These are phyloP conservation scores for Drosophila paramelanica DNA, from an alignment of 2,888 invertebrate species.

Conservation along the genomic window DNA sequence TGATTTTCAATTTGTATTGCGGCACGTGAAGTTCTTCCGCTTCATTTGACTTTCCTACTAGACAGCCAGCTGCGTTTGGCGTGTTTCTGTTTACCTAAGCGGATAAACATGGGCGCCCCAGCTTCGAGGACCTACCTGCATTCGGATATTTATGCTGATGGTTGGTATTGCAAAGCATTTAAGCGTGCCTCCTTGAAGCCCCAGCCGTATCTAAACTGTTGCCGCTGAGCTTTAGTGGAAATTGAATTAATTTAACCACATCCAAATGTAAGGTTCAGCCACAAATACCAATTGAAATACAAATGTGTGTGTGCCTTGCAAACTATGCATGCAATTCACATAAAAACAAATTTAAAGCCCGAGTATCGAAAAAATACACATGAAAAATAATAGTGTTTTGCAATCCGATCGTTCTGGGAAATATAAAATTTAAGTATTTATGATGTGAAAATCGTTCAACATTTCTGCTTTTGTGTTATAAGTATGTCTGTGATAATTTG, in stretches of 20 bases:
- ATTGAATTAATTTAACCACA: conserved; percentile 64
- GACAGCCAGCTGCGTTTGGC: conserved; percentile 14
- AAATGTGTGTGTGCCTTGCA: not conserved
- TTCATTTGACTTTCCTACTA: conserved; percentile 56
- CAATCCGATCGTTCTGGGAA: not conserved
- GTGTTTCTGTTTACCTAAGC: conserved; percentile 64
- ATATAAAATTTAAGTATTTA: not conserved
- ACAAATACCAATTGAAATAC: conserved; percentile 5
- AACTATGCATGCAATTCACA: conserved; percentile 30
- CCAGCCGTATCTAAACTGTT: conserved; percentile 2
- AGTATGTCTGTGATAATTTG: too few species aligned
- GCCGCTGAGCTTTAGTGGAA: conserved; percentile 22
- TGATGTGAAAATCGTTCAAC: not conserved
- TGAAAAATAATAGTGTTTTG: too few species aligned
- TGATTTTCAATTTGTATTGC: conserved; percentile 75
- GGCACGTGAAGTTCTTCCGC: conserved; percentile 75
- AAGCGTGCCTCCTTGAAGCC: conserved; percentile 16
- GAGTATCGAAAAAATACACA: not conserved
- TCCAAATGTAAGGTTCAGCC: conserved; percentile 11
- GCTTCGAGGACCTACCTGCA: conserved; percentile 14
- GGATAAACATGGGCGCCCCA: conserved; percentile 47
- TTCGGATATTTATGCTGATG: conserved; percentile 46
- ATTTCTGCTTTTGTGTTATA: not conserved
- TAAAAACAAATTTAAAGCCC: conserved; percentile 9
- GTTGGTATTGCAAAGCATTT: conserved; percentile 29